A percentile compares a stretch with the other conserved stretches of the same genome.
phyloP scores from a whole-genome alignment of 2,888 invertebrate species.

The Drosophila kokeensis region DNA sequence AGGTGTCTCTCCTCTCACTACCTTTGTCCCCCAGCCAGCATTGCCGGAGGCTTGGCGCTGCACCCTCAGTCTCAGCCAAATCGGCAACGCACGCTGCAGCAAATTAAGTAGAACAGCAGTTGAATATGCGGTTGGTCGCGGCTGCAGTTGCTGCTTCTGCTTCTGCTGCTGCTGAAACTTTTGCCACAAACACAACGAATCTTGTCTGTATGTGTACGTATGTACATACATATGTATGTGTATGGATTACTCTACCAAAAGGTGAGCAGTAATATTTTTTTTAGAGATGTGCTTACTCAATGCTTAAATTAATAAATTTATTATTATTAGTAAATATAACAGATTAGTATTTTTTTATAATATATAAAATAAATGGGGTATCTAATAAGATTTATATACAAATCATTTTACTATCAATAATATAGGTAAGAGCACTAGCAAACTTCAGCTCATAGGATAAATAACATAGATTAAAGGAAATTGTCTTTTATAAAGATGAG shows the following conservation, averaged over 20 bases:
- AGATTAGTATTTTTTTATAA: not conserved
- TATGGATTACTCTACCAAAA: constrained; percentile 26
- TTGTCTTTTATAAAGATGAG: not conserved
- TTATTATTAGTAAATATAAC: not conserved
- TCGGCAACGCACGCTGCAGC: constrained; percentile 77
- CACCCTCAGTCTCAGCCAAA: constrained; percentile 43
- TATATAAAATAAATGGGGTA: not conserved
- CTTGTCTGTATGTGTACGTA: constrained; percentile 1
- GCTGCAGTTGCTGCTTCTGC: constrained; percentile 39
- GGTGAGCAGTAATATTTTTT: not conserved
- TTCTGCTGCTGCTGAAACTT: constrained; percentile 47
- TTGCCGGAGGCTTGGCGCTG: constrained; percentile 24
- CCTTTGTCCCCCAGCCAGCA: constrained; percentile 6
- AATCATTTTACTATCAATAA: not conserved
- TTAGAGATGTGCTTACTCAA: not conserved
- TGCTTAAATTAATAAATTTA: not conserved
- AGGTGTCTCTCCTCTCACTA: constrained; percentile 16
- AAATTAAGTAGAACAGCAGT: constrained; percentile 79
- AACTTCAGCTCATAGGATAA: not conserved
- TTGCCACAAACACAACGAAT: constrained; percentile 29
- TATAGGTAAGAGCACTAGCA: not conserved
- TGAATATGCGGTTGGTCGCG: constrained; percentile 58
- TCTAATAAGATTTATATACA: not conserved
- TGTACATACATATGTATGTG: not conserved
- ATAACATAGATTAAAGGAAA: not conserved